These are phyloP conservation scores for Poecilia wingei DNA, from an alignment of 2,797 vertebrate genomes.

Conservation along the genomic window DNA sequence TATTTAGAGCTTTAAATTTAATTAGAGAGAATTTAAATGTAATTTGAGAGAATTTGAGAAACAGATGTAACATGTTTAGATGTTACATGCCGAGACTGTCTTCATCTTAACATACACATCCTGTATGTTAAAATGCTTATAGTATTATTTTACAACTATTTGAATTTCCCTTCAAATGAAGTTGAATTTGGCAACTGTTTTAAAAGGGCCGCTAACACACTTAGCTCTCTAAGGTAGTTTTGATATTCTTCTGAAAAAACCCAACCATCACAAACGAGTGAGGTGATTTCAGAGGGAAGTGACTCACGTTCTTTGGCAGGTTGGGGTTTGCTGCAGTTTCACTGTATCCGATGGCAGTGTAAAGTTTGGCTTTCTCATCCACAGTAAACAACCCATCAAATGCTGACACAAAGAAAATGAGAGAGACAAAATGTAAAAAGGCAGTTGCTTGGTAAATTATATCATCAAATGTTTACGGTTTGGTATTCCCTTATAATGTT, in stretches of 20 bases:
- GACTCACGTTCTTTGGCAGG: conserved; percentile 92
- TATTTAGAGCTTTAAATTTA: not conserved
- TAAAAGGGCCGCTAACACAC: not conserved
- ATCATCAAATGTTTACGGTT: too few relatives aligned
- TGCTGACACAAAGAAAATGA: conserved; percentile 67
- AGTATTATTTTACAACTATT: not conserved
- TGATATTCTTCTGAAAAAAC: not conserved
- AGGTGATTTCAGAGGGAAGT: not conserved
- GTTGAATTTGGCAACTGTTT: not conserved
- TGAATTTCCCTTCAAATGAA: not conserved
- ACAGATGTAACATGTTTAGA: not conserved
- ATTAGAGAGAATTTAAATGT: not conserved
- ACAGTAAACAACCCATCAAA: conserved; percentile 90
- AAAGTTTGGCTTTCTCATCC: conserved; percentile 92
- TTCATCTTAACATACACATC: not conserved
- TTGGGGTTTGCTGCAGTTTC: conserved; percentile 92
- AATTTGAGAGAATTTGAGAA: too few relatives aligned
- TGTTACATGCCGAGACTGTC: not conserved
- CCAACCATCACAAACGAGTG: not conserved
- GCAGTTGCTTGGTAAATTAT: too few relatives aligned
- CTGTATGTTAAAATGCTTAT: not conserved
- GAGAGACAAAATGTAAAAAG: not conserved
- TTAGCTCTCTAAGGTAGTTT: not conserved
- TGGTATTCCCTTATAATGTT: too few relatives aligned
- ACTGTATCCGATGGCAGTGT: conserved; percentile 98